Percentiles rank a stretch among this genome's conserved stretches.
Conservation (phyloP, 2,797 vertebrate species). For the Thamnophis elegans region DNA sequence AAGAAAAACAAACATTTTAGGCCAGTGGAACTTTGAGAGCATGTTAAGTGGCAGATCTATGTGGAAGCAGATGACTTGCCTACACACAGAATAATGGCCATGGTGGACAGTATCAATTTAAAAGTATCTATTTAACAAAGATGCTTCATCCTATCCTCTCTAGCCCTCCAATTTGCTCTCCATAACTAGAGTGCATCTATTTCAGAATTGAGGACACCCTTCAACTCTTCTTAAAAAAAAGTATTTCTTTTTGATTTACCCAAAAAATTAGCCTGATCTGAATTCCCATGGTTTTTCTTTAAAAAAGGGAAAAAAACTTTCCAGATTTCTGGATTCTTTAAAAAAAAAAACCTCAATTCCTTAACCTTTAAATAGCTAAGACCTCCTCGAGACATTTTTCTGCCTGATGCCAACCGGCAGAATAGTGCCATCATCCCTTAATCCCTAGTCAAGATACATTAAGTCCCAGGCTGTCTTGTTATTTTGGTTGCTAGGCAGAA, state of each 20-base stretch:
- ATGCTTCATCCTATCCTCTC: neutral
- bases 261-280: neutral
- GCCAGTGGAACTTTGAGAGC: neutral
- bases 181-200: neutral
- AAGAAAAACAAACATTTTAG: neutral
- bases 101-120: neutral
- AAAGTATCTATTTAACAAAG: neutral
- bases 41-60: neutral
- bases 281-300: neutral
- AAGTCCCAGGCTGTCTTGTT: neutral
- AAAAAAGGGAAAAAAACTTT: neutral
- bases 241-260: neutral
- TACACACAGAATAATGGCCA: neutral
- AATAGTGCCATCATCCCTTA: neutral
- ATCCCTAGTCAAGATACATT: neutral
- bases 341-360: neutral
- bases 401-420: neutral
- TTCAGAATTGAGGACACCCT: neutral
- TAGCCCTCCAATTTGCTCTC: neutral
- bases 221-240: neutral
- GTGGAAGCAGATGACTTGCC: neutral
- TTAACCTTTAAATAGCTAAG: neutral
- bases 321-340: neutral
- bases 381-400: neutral
- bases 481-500: neutral